phyloP scores from a whole-genome alignment of 2,797 vertebrate genomes.

The Pseudochirops corinnae region DNA sequence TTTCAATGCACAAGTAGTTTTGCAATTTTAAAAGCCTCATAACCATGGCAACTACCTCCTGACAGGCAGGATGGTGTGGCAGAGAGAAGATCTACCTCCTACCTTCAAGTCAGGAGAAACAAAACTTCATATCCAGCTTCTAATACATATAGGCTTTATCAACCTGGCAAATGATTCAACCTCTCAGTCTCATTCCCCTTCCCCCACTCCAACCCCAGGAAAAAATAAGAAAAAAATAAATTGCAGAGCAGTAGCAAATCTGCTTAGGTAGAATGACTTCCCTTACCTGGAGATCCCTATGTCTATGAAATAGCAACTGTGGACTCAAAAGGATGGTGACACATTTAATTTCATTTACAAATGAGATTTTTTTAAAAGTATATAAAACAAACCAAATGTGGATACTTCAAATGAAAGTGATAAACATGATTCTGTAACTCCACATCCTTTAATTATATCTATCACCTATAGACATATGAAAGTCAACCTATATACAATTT shows the following conservation, averaged over 20 bases:
- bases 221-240: no score
- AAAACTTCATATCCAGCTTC: not conserved
- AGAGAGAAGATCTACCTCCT: not conserved
- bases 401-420: conserved; percentile 19
- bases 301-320: not conserved
- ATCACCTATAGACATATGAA: conserved; percentile 14
- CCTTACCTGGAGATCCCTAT: not conserved
- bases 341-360: not conserved
- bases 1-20: not conserved
- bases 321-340: not conserved
- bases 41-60: not conserved
- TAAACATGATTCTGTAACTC: not conserved
- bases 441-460: not conserved
- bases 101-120: not conserved
- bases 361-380: not conserved
- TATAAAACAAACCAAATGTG: not conserved
- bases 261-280: not conserved
- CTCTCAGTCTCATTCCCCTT: not conserved
- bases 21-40: not conserved
- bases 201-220: not conserved
- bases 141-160: not conserved
- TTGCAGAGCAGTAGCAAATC: not conserved
- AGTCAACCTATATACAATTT: not conserved
- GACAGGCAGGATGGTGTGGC: not conserved
- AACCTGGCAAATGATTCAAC: not conserved